Percentiles rank a stretch among this genome's conserved stretches.
These are phyloP conservation scores for Anthopleura sola DNA, from an alignment of 64 coral and sea anemone genomes.

Conservation along the genomic window DNA sequence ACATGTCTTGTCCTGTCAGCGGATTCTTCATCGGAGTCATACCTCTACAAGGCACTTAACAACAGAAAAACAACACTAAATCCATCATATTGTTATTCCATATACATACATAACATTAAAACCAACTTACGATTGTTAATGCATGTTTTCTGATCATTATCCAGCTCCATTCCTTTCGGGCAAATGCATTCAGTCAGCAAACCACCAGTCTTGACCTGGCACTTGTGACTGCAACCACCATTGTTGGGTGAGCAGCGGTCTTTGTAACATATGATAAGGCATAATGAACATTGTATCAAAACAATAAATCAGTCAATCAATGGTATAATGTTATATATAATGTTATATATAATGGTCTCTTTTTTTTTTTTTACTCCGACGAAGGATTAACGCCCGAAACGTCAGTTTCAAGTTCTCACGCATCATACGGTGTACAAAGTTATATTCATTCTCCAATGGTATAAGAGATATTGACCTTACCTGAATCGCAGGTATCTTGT, in stretches of 20 bases:
- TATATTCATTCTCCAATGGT: too few relatives aligned
- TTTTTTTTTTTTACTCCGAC: too few relatives aligned
- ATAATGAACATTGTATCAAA: neutral
- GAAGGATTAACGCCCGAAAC: too few relatives aligned
- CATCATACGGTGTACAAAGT: too few relatives aligned
- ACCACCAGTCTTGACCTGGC: neutral
- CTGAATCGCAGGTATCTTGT: constrained; percentile 64
- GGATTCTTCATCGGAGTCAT: constrained; percentile 35
- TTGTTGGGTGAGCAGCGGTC: constrained; percentile 59
- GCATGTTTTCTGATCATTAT: constrained; percentile 27
- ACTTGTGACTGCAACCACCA: constrained; percentile 69
- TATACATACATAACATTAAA: neutral
- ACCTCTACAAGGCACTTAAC: constrained; percentile 31
- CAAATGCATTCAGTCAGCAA: neutral
- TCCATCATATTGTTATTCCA: too few relatives aligned
- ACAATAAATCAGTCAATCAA: neutral
- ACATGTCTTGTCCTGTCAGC: constrained; percentile 45
- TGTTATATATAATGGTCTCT: too few relatives aligned
- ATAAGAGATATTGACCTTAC: neutral
- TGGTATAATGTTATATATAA: too few relatives aligned
- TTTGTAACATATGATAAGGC: too few relatives aligned
- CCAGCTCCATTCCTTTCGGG: constrained; percentile 54
- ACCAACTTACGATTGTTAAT: neutral
- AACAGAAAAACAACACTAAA: neutral
- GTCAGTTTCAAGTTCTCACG: too few relatives aligned